These are phyloP conservation scores for Trachelus iudaicus DNA, from an alignment of 2,888 invertebrate species.

Conservation along the genomic window DNA sequence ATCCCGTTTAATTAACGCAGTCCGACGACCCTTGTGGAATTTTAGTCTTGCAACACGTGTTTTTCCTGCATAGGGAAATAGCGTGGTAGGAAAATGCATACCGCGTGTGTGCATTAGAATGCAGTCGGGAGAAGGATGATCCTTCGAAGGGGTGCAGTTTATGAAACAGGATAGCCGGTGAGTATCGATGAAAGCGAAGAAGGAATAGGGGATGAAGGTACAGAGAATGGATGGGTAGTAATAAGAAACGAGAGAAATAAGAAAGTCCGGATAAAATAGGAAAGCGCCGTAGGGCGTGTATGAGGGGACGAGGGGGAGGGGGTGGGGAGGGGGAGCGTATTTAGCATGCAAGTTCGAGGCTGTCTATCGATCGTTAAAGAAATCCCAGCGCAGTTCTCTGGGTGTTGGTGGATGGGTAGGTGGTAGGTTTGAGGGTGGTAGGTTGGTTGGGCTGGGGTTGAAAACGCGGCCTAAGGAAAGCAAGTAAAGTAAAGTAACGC, in stretches of 20 bases:
- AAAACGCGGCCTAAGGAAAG: slow-evolving; percentile 13
- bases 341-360: slow-evolving; percentile 3
- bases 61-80: neutral
- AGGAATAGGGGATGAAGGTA: neutral
- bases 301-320: neutral
- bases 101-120: neutral
- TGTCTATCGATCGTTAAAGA: slow-evolving; percentile 1
- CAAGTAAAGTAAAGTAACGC: slow-evolving; percentile 16
- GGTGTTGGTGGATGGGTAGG: neutral
- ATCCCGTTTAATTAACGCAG: neutral
- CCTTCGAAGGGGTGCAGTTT: neutral
- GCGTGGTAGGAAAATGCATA: neutral
- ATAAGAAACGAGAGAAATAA: neutral
- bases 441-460: neutral
- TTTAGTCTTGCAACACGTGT: neutral
- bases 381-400: slow-evolving; percentile 1
- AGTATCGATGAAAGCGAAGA: neutral
- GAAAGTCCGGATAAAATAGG: neutral
- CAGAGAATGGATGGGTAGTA: neutral
- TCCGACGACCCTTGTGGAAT: neutral
- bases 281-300: neutral
- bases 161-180: neutral
- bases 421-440: neutral
- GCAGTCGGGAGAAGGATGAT: neutral
- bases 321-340: neutral